Evolutionary conservation across 2,113 vertebrate species (phyloP).

Genomic region (Tachysurus vachellii): DNA sequence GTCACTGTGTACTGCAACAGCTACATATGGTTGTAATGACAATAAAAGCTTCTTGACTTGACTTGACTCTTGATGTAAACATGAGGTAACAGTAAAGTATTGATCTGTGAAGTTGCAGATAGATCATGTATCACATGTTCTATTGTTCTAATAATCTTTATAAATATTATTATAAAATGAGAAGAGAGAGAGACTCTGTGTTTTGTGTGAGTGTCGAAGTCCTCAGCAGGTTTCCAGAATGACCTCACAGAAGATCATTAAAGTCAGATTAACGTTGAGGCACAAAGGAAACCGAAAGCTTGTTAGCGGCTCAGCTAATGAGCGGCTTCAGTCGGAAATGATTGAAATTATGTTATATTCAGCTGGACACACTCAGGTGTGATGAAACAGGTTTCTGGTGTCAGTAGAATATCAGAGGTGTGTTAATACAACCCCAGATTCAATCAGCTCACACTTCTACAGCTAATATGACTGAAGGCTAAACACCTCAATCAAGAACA

Average conservation of each 20-base stretch:
- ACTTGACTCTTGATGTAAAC: not conserved
- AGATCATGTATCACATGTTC: not conserved
- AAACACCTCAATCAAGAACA: not conserved
- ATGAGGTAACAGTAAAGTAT: not conserved
- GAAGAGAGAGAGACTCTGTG: not conserved
- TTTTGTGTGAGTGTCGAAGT: conserved; percentile 23
- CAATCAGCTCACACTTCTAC: not conserved
- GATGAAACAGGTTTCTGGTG: not conserved
- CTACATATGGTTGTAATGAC: too few relatives aligned
- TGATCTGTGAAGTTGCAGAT: not conserved
- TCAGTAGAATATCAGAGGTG: not conserved
- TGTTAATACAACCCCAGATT: not conserved
- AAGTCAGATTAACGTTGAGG: conserved; percentile 32
- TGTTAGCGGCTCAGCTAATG: conserved; percentile 21
- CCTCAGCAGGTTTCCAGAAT: conserved; percentile 48
- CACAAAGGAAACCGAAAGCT: not conserved
- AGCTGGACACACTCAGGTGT: not conserved
- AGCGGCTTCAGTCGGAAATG: not conserved
- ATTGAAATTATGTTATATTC: not conserved
- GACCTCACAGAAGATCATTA: conserved; percentile 59
- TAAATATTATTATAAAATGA: not conserved
- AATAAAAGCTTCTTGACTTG: too few relatives aligned
- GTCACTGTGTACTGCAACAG: too few relatives aligned
- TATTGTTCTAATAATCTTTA: not conserved
- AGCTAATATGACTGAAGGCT: not conserved